Percentiles rank a stretch among this genome's conserved stretches.
These are phyloP conservation scores for Microcaecilia unicolor DNA, from an alignment of 2,797 vertebrate species.

Conservation along the genomic window DNA sequence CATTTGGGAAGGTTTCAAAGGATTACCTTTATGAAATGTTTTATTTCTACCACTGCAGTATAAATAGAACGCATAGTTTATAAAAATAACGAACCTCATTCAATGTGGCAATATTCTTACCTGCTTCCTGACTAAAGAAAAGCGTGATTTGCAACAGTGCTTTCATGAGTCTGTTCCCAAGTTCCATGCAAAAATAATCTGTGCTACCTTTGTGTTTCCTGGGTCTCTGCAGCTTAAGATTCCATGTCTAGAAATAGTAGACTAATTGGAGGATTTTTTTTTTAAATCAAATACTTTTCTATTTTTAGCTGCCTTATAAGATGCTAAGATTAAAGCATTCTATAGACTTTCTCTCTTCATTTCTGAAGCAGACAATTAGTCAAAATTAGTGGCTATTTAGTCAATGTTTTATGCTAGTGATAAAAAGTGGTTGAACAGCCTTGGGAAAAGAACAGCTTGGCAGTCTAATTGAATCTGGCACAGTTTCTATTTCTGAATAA, in stretches of 20 bases:
- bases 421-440: conserved; percentile 36
- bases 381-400: conserved; percentile 41
- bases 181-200: conserved; percentile 29
- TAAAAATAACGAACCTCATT: conserved; percentile 19
- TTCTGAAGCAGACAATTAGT: conserved; percentile 44
- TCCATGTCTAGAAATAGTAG: conserved; percentile 44
- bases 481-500: conserved; percentile 40
- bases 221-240: conserved; percentile 17
- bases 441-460: conserved; percentile 49
- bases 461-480: conserved; percentile 51
- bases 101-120: conserved; percentile 33
- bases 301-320: conserved; percentile 40
- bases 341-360: conserved; percentile 45
- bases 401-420: conserved; percentile 43
- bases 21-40: conserved; percentile 39
- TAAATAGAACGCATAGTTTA: conserved; percentile 33
- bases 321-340: conserved; percentile 36
- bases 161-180: conserved; percentile 28
- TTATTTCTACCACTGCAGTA: conserved; percentile 11
- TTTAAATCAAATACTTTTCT: conserved; percentile 39
- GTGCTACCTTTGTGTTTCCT: conserved; percentile 33
- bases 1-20: conserved; percentile 22
- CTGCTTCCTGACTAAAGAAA: conserved; percentile 39
- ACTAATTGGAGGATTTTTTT: conserved; percentile 51
- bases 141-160: conserved; percentile 29